phyloP scores from a whole-genome alignment of 2,797 vertebrate genomes.

The Labeo calbasu region DNA sequence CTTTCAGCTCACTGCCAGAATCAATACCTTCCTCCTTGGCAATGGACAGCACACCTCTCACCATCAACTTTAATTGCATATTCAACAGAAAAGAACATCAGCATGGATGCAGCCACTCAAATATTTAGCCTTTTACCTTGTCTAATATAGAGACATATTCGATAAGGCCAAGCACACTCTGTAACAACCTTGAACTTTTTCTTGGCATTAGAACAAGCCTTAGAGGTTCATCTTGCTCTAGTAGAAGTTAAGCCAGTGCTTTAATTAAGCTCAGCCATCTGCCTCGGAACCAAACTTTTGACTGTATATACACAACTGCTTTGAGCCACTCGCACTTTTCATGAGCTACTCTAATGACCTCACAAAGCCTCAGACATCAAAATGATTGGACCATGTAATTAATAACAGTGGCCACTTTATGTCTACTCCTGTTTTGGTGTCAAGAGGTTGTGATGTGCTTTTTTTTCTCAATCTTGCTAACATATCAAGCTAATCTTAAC shows the following conservation, averaged over 20 bases:
- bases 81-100: background rate
- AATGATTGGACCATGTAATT: slow-evolving; percentile 15
- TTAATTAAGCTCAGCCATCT: slow-evolving; percentile 61
- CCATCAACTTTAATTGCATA: slow-evolving; percentile 12
- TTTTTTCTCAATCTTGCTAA: background rate
- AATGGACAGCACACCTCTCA: slow-evolving; percentile 2
- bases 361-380: background rate
- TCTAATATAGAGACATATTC: slow-evolving; percentile 12
- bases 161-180: slow-evolving; percentile 23
- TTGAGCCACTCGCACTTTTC: slow-evolving; percentile 14
- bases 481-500: background rate
- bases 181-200: slow-evolving; percentile 50
- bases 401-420: background rate
- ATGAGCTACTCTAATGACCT: slow-evolving; percentile 8
- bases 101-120: background rate
- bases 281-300: slow-evolving; percentile 25
- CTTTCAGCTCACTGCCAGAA: slow-evolving; percentile 41
- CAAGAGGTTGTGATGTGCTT: background rate
- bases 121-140: slow-evolving; percentile 15
- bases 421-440: background rate
- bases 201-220: slow-evolving; percentile 14
- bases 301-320: slow-evolving; percentile 5
- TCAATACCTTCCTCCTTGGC: slow-evolving; percentile 56
- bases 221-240: slow-evolving; percentile 33
- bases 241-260: slow-evolving; percentile 39